Percentiles rank a stretch among this genome's conserved stretches.
Evolutionary conservation across 2,888 invertebrate genomes (phyloP).

Genomic region (Cosmopolites sordidus): DNA sequence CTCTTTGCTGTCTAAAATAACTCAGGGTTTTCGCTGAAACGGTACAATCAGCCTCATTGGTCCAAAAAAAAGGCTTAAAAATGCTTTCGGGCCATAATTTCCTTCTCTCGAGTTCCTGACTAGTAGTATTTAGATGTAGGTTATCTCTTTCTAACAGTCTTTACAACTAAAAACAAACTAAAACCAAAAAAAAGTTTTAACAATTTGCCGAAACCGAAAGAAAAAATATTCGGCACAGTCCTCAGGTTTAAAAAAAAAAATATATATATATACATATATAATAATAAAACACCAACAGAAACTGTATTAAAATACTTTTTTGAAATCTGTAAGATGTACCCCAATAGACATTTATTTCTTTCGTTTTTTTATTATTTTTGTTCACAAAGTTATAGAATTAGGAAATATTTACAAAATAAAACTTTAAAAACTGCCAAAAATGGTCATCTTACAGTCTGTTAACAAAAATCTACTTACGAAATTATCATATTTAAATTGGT

Average conservation of each 20-base stretch:
- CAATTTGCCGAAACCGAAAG: not conserved
- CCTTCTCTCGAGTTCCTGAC: constrained; percentile 50
- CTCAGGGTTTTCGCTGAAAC: constrained; percentile 49
- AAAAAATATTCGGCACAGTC: not conserved
- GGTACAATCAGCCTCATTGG: constrained; percentile 46
- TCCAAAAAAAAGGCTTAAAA: constrained; percentile 11
- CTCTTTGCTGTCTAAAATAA: constrained; percentile 44
- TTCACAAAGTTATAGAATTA: constrained; percentile 8
- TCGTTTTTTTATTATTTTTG: constrained; percentile 9
- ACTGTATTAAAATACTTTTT: constrained; percentile 3
- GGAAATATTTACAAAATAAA: constrained; percentile 11
- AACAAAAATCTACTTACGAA: constrained; percentile 8
- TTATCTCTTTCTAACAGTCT: constrained; percentile 20
- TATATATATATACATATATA: too few species aligned
- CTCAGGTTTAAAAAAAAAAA: not conserved
- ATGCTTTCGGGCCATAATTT: constrained; percentile 30
- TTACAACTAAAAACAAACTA: constrained; percentile 4
- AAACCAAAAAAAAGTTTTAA: not conserved
- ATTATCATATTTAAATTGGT: constrained; percentile 22
- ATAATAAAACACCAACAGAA: constrained; percentile 3
- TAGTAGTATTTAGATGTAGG: constrained; percentile 38
- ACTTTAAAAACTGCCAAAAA: constrained; percentile 12
- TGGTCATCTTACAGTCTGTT: constrained; percentile 14
- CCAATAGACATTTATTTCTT: constrained; percentile 3
- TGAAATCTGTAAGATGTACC: constrained; percentile 9